phyloP scores from a whole-genome alignment of 2,888 invertebrate genomes.

The Drosophila neutralis region DNA sequence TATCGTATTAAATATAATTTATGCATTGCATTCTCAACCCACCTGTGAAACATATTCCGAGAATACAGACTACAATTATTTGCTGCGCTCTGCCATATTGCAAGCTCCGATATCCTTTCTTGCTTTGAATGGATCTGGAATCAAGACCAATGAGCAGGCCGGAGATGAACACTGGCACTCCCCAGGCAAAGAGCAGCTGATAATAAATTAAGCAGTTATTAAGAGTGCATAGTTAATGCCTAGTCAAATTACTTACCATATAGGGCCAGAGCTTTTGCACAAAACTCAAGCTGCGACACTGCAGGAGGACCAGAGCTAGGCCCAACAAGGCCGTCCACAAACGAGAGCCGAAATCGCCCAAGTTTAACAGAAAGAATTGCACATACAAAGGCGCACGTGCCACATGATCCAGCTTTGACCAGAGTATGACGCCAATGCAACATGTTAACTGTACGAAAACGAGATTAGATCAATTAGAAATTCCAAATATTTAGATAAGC shows the following conservation, averaged over 20 bases:
- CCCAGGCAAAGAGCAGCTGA: conserved; percentile 87
- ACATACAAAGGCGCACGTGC: conserved; percentile 88
- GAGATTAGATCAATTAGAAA: background rate
- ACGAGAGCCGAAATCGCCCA: conserved; percentile 92
- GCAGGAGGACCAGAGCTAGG: conserved; percentile 91
- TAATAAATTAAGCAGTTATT: conserved; percentile 54
- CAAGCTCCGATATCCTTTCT: conserved; percentile 90
- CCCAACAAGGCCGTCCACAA: conserved; percentile 95
- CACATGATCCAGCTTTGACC: conserved; percentile 87
- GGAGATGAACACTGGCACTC: conserved; percentile 89
- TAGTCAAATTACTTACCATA: conserved; percentile 84
- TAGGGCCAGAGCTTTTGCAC: conserved; percentile 91
- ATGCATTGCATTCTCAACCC: background rate
- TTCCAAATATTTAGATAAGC: no score
- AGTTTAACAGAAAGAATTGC: conserved; percentile 91
- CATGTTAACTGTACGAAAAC: conserved; percentile 86
- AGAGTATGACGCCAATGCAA: conserved; percentile 91
- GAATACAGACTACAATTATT: conserved; percentile 90
- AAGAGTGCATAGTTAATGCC: rapidly evolving
- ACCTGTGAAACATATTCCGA: conserved; percentile 93
- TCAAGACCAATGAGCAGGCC: conserved; percentile 87
- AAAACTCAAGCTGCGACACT: conserved; percentile 93
- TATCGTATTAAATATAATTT: background rate
- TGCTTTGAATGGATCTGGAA: conserved; percentile 85
- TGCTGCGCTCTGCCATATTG: conserved; percentile 92